These are phyloP conservation scores for Gymnobelideus leadbeateri DNA, from an alignment of 2,113 vertebrate species.

Conservation along the genomic window DNA sequence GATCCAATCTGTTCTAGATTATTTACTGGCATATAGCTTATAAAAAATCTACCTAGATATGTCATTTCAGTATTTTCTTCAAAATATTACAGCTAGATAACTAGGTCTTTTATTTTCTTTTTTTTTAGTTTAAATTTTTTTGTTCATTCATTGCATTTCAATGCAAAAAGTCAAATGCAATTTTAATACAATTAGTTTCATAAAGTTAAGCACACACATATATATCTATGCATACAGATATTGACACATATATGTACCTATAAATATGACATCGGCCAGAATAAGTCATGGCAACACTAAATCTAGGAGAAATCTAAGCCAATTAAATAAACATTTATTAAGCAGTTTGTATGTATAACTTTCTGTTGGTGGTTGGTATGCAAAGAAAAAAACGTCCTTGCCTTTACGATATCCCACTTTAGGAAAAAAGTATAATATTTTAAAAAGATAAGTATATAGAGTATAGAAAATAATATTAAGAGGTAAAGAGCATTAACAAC, in stretches of 20 bases:
- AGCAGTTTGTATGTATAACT: background rate
- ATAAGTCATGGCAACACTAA: background rate
- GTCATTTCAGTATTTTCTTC: conserved; percentile 63
- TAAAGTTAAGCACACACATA: background rate
- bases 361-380: background rate
- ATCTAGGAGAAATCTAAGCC: background rate
- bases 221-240: background rate
- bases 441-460: background rate
- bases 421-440: background rate
- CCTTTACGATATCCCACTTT: background rate
- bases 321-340: background rate
- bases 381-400: background rate
- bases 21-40: conserved; percentile 54
- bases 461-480: background rate
- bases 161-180: background rate
- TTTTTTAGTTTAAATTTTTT: conserved; percentile 19
- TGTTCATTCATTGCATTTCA: conserved; percentile 17
- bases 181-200: background rate
- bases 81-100: conserved; percentile 62
- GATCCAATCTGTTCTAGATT: conserved; percentile 39
- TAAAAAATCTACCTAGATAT: conserved; percentile 60
- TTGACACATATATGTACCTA: background rate
- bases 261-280: background rate
- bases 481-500: background rate
- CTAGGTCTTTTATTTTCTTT: conserved; percentile 41